Percentiles rank a stretch among this genome's conserved stretches.
Evolutionary conservation across 2,797 vertebrate species (phyloP).

Genomic region (Tokudaia muenninki): DNA sequence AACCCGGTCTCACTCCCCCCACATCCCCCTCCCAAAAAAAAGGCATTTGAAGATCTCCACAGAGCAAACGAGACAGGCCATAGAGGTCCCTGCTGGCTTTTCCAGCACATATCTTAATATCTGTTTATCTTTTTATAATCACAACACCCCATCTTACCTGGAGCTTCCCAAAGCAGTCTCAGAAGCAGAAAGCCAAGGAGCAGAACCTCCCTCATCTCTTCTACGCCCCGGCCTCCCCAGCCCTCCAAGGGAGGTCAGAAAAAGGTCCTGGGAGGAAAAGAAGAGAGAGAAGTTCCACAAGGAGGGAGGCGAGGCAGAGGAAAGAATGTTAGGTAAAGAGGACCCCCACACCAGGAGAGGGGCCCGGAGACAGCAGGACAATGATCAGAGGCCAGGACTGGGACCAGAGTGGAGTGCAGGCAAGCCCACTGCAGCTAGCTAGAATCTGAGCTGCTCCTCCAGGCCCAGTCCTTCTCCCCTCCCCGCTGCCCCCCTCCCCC

Average conservation of each 20-base stretch:
- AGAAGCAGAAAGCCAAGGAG: conserved; percentile 68
- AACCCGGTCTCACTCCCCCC: background rate
- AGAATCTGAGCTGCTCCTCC: conserved; percentile 54
- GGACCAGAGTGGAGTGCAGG: background rate
- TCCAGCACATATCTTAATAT: background rate
- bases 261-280: background rate
- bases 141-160: conserved; percentile 75
- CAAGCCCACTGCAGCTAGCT: background rate
- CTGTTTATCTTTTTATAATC: too few relatives aligned
- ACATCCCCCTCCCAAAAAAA: background rate
- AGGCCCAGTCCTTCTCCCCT: conserved; percentile 70
- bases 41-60: background rate
- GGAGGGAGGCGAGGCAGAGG: background rate
- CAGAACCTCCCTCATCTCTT: conserved; percentile 66
- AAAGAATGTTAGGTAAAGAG: background rate
- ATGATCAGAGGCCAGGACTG: background rate
- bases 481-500: conserved; percentile 52
- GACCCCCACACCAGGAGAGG: too few relatives aligned
- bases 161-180: conserved; percentile 56
- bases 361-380: background rate
- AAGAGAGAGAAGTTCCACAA: background rate
- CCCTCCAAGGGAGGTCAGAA: conserved; percentile 39
- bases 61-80: background rate
- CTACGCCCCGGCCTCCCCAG: background rate
- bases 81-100: background rate